phyloP scores from a whole-genome alignment of 2,888 invertebrate species.

The Pandemis corylana region DNA sequence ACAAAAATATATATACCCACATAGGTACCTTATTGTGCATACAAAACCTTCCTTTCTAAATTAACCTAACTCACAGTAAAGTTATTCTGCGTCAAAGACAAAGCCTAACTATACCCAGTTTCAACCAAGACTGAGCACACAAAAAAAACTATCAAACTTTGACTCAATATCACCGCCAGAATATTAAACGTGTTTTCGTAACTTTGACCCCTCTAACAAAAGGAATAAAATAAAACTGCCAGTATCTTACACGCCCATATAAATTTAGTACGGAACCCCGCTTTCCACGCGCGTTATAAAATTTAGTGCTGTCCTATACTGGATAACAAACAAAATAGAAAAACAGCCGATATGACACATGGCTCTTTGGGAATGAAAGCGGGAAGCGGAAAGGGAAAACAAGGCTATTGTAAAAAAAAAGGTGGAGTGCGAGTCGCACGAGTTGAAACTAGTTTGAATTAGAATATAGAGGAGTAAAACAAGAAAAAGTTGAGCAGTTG shows the following conservation, averaged over 20 bases:
- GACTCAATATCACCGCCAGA: background rate
- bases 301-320: slow-evolving; percentile 19
- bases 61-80: background rate
- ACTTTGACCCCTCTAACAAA: slow-evolving; percentile 34
- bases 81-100: no score
- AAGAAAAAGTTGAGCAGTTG: no score
- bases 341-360: slow-evolving; percentile 14
- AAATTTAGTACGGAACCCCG: slow-evolving; percentile 35
- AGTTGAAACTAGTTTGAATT: no score
- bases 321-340: background rate
- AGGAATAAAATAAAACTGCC: slow-evolving; percentile 33
- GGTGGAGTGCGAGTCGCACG: background rate
- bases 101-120: background rate
- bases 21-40: no score
- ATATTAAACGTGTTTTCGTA: slow-evolving; percentile 30
- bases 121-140: background rate
- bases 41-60: background rate
- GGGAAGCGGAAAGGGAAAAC: background rate
- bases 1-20: no score
- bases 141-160: slow-evolving; percentile 32
- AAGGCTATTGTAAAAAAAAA: background rate
- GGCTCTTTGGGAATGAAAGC: background rate
- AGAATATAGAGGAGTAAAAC: no score
- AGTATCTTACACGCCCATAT: slow-evolving; percentile 30
- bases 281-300: slow-evolving; percentile 28